Conservation (phyloP, 2,113 vertebrate genomes). For the Kryptolebias marmoratus region DNA sequence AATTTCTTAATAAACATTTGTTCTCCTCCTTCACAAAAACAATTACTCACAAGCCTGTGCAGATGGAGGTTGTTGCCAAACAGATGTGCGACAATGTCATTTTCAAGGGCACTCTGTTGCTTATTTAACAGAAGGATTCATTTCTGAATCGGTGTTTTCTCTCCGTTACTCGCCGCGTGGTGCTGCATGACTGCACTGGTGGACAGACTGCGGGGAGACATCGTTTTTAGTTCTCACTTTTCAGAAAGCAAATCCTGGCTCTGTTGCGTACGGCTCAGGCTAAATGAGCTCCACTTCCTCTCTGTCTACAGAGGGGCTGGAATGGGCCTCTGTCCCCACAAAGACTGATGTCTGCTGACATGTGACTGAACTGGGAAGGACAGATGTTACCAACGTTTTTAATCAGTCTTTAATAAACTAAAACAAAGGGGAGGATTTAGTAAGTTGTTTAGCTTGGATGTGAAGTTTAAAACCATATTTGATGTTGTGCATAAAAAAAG, state of each 20-base stretch:
- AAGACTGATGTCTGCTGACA: slow-evolving; percentile 35
- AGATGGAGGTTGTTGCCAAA: slow-evolving; percentile 64
- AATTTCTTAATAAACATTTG: slow-evolving; percentile 52
- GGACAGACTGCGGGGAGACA: slow-evolving; percentile 69
- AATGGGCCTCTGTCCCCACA: slow-evolving; percentile 34
- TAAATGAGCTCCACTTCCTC: slow-evolving; percentile 61
- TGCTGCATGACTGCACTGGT: slow-evolving; percentile 49
- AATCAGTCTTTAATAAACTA: slow-evolving; percentile 6
- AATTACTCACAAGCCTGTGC: slow-evolving; percentile 58
- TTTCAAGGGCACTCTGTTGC: slow-evolving; percentile 63
- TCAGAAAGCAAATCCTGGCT: slow-evolving; percentile 51
- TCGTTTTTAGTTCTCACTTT: slow-evolving; percentile 57
- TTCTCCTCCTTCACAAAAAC: slow-evolving; percentile 26
- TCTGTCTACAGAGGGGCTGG: slow-evolving; percentile 38
- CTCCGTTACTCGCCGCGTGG: slow-evolving; percentile 50
- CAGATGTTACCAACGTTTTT: slow-evolving; percentile 24
- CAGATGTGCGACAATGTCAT: slow-evolving; percentile 67
- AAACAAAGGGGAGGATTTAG: neutral
- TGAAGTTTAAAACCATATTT: neutral
- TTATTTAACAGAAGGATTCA: slow-evolving; percentile 71
- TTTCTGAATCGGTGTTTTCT: slow-evolving; percentile 56
- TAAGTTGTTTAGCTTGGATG: neutral
- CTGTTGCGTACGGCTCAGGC: slow-evolving; percentile 36
- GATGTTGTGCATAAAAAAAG: no score
- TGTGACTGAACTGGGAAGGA: slow-evolving; percentile 31